A percentile compares a stretch with the other conserved stretches of the same genome.
Evolutionary conservation across 2,797 vertebrate genomes (phyloP).

Genomic region (Pangasius sanitwongsei): DNA sequence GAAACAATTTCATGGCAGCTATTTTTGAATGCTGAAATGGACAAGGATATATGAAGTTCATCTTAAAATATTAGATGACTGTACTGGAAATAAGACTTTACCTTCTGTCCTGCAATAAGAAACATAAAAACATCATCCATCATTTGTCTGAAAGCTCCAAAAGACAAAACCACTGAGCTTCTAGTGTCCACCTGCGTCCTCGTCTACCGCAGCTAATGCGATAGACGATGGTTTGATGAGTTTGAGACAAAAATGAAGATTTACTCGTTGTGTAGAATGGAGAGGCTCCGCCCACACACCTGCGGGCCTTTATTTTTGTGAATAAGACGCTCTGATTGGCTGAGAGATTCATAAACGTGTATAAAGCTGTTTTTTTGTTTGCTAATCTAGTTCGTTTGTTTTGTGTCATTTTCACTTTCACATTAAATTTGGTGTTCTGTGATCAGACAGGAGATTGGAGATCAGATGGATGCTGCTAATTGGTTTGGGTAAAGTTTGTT

Average conservation of each 20-base stretch:
- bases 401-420: background rate
- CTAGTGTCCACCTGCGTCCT: conserved; percentile 37
- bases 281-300: background rate
- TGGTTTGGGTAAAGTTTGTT: background rate
- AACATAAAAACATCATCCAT: conserved; percentile 43
- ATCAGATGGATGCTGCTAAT: too few relatives aligned
- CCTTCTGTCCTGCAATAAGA: conserved; percentile 32
- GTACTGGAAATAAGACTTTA: conserved; percentile 37
- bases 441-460: background rate
- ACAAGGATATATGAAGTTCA: conserved; percentile 35
- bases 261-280: too few relatives aligned
- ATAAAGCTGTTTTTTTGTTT: background rate
- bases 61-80: conserved; percentile 27
- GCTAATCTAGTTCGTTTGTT: background rate
- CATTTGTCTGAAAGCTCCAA: conserved; percentile 35
- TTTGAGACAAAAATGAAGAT: background rate
- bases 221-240: background rate
- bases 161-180: conserved; percentile 24
- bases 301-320: background rate
- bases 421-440: background rate
- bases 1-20: conserved; percentile 27
- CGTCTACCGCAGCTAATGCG: background rate
- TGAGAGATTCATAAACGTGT: background rate
- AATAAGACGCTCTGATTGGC: background rate
- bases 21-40: conserved; percentile 14